Percentiles rank a stretch among this genome's conserved stretches.
phyloP scores from a whole-genome alignment of 2,797 vertebrate genomes.

The Cryptoprocta ferox region DNA sequence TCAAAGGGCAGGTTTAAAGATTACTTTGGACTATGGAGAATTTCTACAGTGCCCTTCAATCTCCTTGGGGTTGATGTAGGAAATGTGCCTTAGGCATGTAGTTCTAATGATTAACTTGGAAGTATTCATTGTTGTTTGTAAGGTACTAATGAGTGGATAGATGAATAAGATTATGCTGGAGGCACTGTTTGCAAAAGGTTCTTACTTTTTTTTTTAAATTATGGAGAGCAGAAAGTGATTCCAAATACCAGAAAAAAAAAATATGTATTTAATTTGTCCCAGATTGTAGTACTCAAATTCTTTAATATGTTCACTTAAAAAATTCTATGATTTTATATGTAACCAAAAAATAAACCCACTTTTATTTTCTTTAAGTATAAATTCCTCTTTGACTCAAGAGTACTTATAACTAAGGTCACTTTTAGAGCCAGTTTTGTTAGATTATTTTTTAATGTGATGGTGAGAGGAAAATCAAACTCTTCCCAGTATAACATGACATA shows the following conservation, averaged over 20 bases:
- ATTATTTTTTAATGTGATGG: background rate
- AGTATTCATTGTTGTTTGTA: background rate
- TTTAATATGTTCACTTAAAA: background rate
- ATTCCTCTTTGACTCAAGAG: background rate
- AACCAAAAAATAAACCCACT: background rate
- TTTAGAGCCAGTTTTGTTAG: background rate
- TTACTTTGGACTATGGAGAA: background rate
- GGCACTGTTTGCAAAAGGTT: background rate
- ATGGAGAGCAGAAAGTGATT: background rate
- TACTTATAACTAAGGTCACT: background rate
- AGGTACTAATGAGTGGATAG: background rate
- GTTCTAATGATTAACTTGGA: background rate
- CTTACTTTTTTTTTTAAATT: background rate
- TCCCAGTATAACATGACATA: background rate
- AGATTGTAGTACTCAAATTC: background rate
- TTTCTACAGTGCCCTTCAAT: background rate
- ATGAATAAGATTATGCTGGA: background rate
- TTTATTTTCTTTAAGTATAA: slow-evolving; percentile 10
- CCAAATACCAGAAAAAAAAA: background rate
- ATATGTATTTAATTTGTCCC: background rate
- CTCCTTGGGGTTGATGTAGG: background rate
- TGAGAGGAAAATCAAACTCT: background rate
- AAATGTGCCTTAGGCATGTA: background rate
- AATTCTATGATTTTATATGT: background rate
- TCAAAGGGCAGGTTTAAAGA: background rate